Base-by-base conservation (phyloP, 2,797 vertebrate species). In the Sebastes diaconus region DNA sequence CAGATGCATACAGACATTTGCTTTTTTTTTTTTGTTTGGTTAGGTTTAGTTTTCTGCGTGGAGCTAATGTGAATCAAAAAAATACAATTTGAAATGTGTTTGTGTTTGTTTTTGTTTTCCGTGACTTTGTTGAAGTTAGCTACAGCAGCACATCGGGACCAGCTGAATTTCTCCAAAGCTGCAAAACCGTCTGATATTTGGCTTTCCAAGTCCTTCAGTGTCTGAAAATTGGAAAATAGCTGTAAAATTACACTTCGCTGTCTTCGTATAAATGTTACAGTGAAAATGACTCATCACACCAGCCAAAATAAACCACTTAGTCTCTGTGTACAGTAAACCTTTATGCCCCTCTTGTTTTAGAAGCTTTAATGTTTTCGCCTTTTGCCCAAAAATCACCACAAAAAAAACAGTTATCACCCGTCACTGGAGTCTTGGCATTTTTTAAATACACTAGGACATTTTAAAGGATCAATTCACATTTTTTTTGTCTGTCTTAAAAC, bases 101-200 rank as follows among this genome's bases (percentile, higher is more conserved):
- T 52, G 25, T 52, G 22, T 75, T 85, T 0, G 7, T 79, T 87
- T 85, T 76, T 12, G 2, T 20, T 73, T 39, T 87, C 58, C 68
- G 71, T 71, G 39, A 73, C 76, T 85, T 84, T 69, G 52, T 75
- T 68, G 24, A 81, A 66, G 55, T 79, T 77, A 60, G 58, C 32
- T 50, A 27, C 73, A 83, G 80, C 81, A 75, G 87, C 75, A 85
- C 55, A 34, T 70, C 24, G 85, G 88, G 87, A 92, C 88, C 91
- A 90, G 83, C 75, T 80, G 65, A 84, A 77, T 73, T 82, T 81
- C 58, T 76, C 60, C 69, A 54, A 63, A 83, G 63, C 34, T 68
- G 39, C 52, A 54, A 66, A 85, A 24, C 8, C 4, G 1, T 20
- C 10, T 22, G 24, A 71, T 27, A 25, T 76, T 39, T 32, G 54